Evolutionary conservation across 2,113 vertebrate species (phyloP).

Genomic region (Steatornis caripensis): DNA sequence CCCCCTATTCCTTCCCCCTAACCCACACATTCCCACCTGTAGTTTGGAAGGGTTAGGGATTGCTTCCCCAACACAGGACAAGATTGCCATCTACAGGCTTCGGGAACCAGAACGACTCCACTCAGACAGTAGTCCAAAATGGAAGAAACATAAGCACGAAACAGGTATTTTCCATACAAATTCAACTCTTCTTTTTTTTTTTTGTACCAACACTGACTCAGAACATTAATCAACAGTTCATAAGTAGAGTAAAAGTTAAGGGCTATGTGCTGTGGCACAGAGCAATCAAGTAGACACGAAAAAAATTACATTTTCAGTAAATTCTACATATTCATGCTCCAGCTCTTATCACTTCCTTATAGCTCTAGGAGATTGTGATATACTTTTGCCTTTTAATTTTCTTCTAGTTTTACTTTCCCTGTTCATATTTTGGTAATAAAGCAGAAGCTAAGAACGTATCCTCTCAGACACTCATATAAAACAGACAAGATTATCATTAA

Average conservation of each 20-base stretch:
- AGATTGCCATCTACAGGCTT: conserved; percentile 69
- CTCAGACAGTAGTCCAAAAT: neutral
- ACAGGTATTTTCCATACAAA: neutral
- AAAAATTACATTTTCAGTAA: conserved; percentile 5
- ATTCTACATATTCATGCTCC: neutral
- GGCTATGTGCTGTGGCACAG: neutral
- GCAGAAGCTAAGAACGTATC: neutral
- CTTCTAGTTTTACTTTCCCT: neutral
- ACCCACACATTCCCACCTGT: neutral
- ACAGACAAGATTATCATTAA: neutral
- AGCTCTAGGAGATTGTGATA: neutral
- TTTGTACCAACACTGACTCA: neutral
- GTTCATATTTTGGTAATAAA: neutral
- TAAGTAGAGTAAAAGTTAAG: neutral
- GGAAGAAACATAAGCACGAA: neutral
- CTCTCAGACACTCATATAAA: neutral
- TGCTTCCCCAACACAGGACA: neutral
- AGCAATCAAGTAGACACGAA: neutral
- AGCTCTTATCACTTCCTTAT: conserved; percentile 6
- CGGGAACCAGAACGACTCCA: neutral
- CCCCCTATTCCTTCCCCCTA: neutral
- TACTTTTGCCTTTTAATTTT: neutral
- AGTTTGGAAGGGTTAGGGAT: neutral
- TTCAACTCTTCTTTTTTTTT: neutral
- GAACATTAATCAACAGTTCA: neutral